phyloP scores from a whole-genome alignment of 2,888 invertebrate genomes.

The Imbricaverruca yamaguchii region DNA sequence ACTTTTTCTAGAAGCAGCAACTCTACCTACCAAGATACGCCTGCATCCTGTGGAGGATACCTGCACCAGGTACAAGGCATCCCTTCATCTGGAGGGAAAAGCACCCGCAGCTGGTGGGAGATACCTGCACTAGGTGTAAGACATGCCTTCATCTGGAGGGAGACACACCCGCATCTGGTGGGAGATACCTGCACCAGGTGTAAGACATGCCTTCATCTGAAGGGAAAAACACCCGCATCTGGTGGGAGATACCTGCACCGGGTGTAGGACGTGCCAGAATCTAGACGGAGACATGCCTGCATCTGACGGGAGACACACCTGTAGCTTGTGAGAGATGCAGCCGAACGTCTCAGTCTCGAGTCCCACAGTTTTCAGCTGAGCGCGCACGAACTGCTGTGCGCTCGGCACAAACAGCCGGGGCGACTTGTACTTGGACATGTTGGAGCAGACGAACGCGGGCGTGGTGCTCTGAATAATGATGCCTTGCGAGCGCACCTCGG shows the following conservation, averaged over 20 bases:
- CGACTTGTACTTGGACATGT: slow-evolving; percentile 33
- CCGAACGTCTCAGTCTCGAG: slow-evolving; percentile 35
- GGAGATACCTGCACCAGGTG: no score
- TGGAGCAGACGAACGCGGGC: slow-evolving; percentile 35
- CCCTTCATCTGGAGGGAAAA: no score
- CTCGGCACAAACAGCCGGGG: slow-evolving; percentile 37
- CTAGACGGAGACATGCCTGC: background rate
- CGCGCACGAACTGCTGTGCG: slow-evolving; percentile 39
- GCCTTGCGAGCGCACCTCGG: slow-evolving; percentile 24
- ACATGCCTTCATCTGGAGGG: no score
- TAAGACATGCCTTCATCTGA: no score
- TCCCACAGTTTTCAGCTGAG: slow-evolving; percentile 40
- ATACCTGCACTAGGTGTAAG: no score
- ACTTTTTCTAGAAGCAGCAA: no score
- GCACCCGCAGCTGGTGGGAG: no score
- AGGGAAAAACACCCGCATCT: no score
- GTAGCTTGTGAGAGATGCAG: slow-evolving; percentile 33
- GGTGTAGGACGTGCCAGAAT: background rate
- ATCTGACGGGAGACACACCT: slow-evolving; percentile 26
- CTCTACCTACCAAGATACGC: no score
- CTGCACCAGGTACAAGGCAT: no score
- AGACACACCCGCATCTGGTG: no score
- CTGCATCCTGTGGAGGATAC: no score
- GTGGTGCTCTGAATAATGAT: slow-evolving; percentile 31
- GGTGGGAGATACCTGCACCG: background rate